These are phyloP conservation scores for Melanogrammus aeglefinus DNA, from an alignment of 2,797 vertebrate genomes.

Conservation along the genomic window DNA sequence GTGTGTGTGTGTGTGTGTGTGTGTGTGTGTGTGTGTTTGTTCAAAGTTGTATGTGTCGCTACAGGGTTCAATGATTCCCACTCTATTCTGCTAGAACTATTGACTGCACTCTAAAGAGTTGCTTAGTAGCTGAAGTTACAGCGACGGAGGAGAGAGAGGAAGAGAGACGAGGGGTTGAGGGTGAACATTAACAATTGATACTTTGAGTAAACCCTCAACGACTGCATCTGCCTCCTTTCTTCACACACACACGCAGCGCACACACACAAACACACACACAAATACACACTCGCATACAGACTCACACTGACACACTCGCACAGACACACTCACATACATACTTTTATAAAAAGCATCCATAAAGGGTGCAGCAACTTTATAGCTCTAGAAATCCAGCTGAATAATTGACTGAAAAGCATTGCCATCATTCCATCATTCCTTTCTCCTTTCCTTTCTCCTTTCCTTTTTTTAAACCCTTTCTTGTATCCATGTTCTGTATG, in stretches of 20 bases:
- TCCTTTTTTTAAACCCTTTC: neutral
- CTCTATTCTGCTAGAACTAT: neutral
- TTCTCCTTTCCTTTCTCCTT: no score
- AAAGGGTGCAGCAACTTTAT: constrained; percentile 48
- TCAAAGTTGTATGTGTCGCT: neutral
- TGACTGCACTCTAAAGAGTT: constrained; percentile 8
- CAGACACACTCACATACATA: constrained; percentile 24
- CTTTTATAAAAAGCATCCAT: constrained; percentile 36
- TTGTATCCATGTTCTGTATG: neutral
- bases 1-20: constrained; percentile 9
- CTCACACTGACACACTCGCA: neutral
- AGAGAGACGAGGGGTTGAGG: constrained; percentile 8
- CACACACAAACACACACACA: constrained; percentile 13
- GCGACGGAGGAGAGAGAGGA: constrained; percentile 14
- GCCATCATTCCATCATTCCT: constrained; percentile 15
- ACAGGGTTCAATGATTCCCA: neutral
- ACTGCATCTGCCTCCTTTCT: constrained; percentile 31
- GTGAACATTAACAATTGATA: constrained; percentile 65
- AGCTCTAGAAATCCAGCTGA: constrained; percentile 45
- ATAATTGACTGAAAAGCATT: constrained; percentile 48
- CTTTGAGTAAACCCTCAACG: constrained; percentile 37
- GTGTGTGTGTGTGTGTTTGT: constrained; percentile 13
- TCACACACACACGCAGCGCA: constrained; percentile 15
- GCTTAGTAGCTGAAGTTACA: constrained; percentile 9
- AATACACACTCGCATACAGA: constrained; percentile 33